Evolutionary conservation across 1,140 invertebrate species (phyloP), one percentile per base, ranked within the genome.

Genomic region (Eciton burchellii): DNA sequence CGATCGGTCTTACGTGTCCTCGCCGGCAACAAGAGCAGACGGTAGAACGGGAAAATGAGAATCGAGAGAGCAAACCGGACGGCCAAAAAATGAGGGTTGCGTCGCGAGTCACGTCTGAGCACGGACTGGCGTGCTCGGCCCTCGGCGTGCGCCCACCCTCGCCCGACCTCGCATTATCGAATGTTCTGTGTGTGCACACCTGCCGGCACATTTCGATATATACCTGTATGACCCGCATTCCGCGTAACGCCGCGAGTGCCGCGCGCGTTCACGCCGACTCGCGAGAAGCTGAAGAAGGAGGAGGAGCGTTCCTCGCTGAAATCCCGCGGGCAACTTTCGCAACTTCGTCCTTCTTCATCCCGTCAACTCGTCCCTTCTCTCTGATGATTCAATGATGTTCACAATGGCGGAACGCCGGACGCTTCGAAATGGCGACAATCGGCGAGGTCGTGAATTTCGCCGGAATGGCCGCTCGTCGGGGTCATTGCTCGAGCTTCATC

Each of bases 21-120:
- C 76, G 35, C 59, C 47, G 21, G 26, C 47, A 19, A 62, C 54
- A 68, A 77, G 21, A 41, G 35, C 35, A 62, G 47, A 21, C 45
- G 43, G 0, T n/a, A 21, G 12, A 26, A 73, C 62, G 47, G 1
- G 11, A 35, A 19, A 57, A 47, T 26, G n/a, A 63, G 21, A n/a
- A n/a, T n/a, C 21, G 74, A 81, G 71, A 70, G 68, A 66, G 65
- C 59, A 54, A 73, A 68, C 65, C 86, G 14, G 29, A 19, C 73
- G 81, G 59, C 83, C 63, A 86, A 87, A 87, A 87, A 83, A 88
- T 71, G 59, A 66, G 85, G 83, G 86, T 70, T 89, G 89, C 87
- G 85, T 88, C 88, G 89, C 88, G 90, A 92, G 89, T 91, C 92
- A 90, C 90, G 92, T 92, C 91, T 89, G 79, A 92, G 83, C 86